These are phyloP conservation scores for Bibio marci DNA, from an alignment of 2,888 invertebrate species.

Conservation along the genomic window DNA sequence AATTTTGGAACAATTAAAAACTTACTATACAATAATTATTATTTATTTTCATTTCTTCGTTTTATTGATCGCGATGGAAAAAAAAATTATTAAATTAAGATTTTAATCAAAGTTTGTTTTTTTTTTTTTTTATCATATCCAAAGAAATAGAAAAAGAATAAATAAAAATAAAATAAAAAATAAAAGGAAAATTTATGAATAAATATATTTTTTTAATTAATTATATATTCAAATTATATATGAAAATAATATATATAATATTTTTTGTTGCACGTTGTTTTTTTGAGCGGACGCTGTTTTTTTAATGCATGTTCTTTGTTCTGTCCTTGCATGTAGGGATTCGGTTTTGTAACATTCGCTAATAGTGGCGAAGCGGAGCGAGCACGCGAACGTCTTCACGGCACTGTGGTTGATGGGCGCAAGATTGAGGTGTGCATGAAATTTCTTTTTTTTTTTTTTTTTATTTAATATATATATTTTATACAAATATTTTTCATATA, in stretches of 20 bases:
- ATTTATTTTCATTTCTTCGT: no score
- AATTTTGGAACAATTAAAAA: no score
- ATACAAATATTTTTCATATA: slow-evolving; percentile 9
- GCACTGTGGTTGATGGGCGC: slow-evolving; percentile 99
- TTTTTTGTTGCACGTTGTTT: slow-evolving; percentile 59
- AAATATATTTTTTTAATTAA: no score
- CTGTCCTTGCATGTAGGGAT: slow-evolving; percentile 98
- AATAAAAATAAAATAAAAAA: slow-evolving; percentile 16
- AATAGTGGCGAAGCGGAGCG: slow-evolving; percentile 99
- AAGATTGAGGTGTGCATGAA: slow-evolving; percentile 99
- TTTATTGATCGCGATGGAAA: no score
- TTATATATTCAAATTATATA: no score
- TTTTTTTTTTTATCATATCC: neutral
- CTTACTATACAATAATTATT: no score
- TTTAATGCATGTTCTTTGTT: slow-evolving; percentile 81
- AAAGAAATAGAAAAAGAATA: neutral
- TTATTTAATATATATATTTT: slow-evolving; percentile 16
- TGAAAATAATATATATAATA: slow-evolving; percentile 46
- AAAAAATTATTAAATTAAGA: no score
- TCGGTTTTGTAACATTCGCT: slow-evolving; percentile 99
- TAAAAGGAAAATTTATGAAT: slow-evolving; percentile 38
- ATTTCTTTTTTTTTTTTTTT: slow-evolving; percentile 31
- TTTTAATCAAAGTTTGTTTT: no score
- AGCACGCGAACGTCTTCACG: slow-evolving; percentile 99
- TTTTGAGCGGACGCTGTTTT: slow-evolving; percentile 55